These are phyloP conservation scores for Anarhynchus alexandrinus DNA, from an alignment of 2,113 vertebrate species.

Conservation along the genomic window DNA sequence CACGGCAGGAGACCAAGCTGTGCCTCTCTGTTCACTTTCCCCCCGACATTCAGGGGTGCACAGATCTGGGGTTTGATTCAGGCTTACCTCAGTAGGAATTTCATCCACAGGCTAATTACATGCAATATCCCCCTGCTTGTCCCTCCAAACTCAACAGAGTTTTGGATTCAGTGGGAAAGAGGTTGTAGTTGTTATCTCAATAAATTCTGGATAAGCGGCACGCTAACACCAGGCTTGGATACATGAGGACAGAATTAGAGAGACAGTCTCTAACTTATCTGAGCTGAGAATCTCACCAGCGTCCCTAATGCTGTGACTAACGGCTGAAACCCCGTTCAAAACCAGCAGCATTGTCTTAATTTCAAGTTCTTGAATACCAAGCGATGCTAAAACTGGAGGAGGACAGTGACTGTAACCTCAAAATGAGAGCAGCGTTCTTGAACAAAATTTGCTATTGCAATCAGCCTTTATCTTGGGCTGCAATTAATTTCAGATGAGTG, in stretches of 20 bases:
- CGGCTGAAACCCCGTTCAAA: neutral
- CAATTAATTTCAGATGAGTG: neutral
- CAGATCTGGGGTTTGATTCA: neutral
- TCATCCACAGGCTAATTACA: neutral
- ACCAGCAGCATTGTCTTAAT: neutral
- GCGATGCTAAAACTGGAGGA: neutral
- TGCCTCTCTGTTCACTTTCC: neutral
- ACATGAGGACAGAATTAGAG: rapidly evolving
- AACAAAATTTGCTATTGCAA: neutral
- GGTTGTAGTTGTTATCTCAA: neutral
- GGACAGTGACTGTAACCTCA: neutral
- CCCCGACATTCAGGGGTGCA: neutral
- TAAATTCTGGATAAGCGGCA: neutral
- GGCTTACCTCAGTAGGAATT: neutral
- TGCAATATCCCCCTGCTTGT: neutral
- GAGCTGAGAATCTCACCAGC: neutral
- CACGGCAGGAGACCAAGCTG: neutral
- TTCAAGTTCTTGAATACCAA: neutral
- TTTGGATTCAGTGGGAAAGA: neutral
- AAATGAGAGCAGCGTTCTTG: neutral
- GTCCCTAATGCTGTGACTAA: neutral
- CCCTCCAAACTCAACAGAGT: neutral
- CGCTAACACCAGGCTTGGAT: neutral
- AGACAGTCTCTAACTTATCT: neutral
- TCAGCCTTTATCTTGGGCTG: neutral